Evolutionary conservation across 2,888 invertebrate genomes (phyloP).

Genomic region (Muschampia plurimacula): DNA sequence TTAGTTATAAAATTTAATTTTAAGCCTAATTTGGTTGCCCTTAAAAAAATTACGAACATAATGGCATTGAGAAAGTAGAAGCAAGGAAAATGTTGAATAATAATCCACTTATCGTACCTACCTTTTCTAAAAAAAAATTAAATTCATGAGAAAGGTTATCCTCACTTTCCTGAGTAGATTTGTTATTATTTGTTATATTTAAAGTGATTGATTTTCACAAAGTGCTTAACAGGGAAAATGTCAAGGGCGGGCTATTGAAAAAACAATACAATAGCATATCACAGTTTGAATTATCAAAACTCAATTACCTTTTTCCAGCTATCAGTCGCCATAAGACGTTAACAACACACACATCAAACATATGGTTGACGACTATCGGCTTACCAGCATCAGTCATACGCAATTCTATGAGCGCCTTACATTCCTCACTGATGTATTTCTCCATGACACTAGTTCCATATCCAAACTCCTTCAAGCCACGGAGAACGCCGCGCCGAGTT

Average conservation of each 20-base stretch:
- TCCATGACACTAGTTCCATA: slow-evolving; percentile 87
- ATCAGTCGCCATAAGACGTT: slow-evolving; percentile 90
- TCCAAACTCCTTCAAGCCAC: slow-evolving; percentile 88
- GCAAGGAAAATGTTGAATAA: no score
- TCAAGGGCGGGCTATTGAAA: no score
- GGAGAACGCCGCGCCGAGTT: slow-evolving; percentile 87
- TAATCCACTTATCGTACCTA: no score
- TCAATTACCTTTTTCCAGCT: slow-evolving; percentile 86
- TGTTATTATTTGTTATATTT: no score
- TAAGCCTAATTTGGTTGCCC: no score
- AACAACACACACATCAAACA: slow-evolving; percentile 88
- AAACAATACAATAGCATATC: not conserved
- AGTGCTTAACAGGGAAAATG: no score
- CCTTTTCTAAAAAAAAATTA: no score
- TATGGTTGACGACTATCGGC: slow-evolving; percentile 81
- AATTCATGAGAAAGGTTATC: no score
- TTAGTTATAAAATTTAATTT: not conserved
- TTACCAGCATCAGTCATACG: slow-evolving; percentile 60
- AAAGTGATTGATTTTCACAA: no score
- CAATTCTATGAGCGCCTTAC: slow-evolving; percentile 81
- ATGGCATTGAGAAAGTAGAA: no score
- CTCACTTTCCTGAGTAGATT: no score
- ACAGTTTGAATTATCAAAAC: not conserved
- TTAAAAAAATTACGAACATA: no score
- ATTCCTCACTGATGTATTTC: slow-evolving; percentile 86